Evolutionary conservation across 2,888 invertebrate genomes (phyloP), one percentile per base, ranked within the genome.

Genomic region (Myopa testacea): DNA sequence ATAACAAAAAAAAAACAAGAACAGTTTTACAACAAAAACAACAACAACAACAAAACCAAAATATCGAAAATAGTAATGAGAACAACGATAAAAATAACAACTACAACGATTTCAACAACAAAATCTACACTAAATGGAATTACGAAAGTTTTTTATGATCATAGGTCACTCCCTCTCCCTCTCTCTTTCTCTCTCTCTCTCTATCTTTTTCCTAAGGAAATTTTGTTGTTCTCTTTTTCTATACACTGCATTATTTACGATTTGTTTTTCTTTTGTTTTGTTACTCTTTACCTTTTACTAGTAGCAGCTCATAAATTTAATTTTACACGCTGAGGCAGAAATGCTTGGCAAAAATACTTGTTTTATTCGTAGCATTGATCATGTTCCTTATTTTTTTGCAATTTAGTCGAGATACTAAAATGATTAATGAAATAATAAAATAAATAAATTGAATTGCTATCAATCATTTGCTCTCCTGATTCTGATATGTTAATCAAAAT

Each of bases 91-190:
- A 68, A 12, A 65, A 12, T 37, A 68, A 3, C 58, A 26, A 40
- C 73, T 2, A 63, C 63, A 34, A 63, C 34, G 37, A 58, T 0
- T 55, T 34, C 55, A 26, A 71, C 10, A 70, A 52, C 55, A 69
- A 50, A 52, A 52, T 26, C 67, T 67, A 37, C 40, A 69, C 19
- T 19, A 26, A 72, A 72, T 26, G 60, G 45, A 38, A 72, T 72
- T 62, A 52, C 52, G 16, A 52, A 52, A 65, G 34, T 65, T 63
- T 65, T 65, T 74, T 34, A n/a, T 55, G 14, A 55, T 55, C n/a
- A 67, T 45, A 45, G 45, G 7, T 8, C 45, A 3, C 45, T 45
- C 45, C 10, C 45, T 45, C 45, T 45, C 4, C 3, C 4, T 45
- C 45, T 45, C 45, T 45, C 45, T 45, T 3, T 45, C 45, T 45